These are phyloP conservation scores for Crotalus viridis DNA, from an alignment of 2,113 vertebrate genomes.

Conservation along the genomic window DNA sequence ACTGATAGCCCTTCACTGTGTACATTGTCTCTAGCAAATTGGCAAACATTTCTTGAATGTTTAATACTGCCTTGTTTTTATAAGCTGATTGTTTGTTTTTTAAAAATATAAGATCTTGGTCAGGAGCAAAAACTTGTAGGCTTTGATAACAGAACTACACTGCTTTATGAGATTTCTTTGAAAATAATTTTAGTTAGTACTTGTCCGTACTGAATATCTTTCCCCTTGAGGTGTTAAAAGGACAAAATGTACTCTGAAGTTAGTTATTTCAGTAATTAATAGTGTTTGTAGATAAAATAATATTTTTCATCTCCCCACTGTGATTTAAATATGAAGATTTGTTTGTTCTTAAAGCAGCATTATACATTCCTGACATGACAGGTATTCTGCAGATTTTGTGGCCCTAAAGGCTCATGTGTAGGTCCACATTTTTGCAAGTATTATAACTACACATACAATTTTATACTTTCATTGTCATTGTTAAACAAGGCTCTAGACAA, in stretches of 20 bases:
- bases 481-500: neutral
- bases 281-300: neutral
- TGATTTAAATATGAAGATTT: conserved; percentile 7
- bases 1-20: conserved; percentile 61
- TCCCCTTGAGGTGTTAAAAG: neutral
- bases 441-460: neutral
- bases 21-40: conserved; percentile 50
- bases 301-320: conserved; percentile 12
- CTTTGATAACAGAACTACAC: conserved; percentile 35
- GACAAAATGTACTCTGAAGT: neutral
- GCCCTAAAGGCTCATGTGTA: neutral
- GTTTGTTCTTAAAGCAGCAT: conserved; percentile 14
- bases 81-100: neutral
- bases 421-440: neutral
- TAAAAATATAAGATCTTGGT: conserved; percentile 42
- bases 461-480: neutral
- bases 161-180: conserved; percentile 53
- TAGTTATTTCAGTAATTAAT: conserved; percentile 33
- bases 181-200: conserved; percentile 54
- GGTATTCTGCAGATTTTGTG: conserved; percentile 41
- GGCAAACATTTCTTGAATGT: conserved; percentile 58
- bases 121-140: conserved; percentile 26
- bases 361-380: conserved; percentile 30
- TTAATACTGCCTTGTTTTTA: conserved; percentile 52
- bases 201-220: conserved; percentile 42